Base-by-base conservation (phyloP, 2,888 invertebrate species). In the Cistogaster globosa region DNA sequence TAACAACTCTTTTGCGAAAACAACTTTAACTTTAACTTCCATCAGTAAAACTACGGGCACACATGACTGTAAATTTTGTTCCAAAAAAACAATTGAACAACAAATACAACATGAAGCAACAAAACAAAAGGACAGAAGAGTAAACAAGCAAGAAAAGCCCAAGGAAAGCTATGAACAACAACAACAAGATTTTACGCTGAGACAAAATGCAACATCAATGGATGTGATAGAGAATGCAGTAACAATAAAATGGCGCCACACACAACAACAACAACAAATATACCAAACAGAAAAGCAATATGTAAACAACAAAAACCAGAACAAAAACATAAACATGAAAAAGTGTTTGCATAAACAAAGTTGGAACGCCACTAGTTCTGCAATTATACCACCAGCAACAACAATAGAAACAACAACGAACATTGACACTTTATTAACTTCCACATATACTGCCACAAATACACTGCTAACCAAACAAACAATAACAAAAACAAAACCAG, bases 351-450 rank as follows among this genome's bases (percentile, higher is more conserved):
- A 62, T 53, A 80, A 77, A 71, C 68, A 22, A 42, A 62, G 58
- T 22, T 74, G 77, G 53, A 60, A 38, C 62, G 76, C 86, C 80
- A 86, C 86, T 69, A 69, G 82, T 80, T 60, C 62, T 67, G 42
- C 65, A 88, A 87, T 86, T 87, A 87, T 12, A 74, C 60, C 60
- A 60, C 16, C 60, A 48, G n/a, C 87, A 84, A 87, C 86, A 89
- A 12, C 1, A 38, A 7, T 68, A 89, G 12, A 9, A 38, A 60
- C 83, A 78, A 68, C 78, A 78, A 83, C 75, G 76, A 82, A 85
- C 77, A 85, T 71, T 78, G 78, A 84, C 84, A 85, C 83, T 69
- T 82, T 85, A 82, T 82, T 85, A 82, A 75, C 74, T 75, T 71
- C 75, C 65, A 55, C 55, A 18, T 42, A 65, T 78, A 75, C 78